phyloP scores from a whole-genome alignment of 1,140 invertebrate genomes.

The Bombus ignitus region DNA sequence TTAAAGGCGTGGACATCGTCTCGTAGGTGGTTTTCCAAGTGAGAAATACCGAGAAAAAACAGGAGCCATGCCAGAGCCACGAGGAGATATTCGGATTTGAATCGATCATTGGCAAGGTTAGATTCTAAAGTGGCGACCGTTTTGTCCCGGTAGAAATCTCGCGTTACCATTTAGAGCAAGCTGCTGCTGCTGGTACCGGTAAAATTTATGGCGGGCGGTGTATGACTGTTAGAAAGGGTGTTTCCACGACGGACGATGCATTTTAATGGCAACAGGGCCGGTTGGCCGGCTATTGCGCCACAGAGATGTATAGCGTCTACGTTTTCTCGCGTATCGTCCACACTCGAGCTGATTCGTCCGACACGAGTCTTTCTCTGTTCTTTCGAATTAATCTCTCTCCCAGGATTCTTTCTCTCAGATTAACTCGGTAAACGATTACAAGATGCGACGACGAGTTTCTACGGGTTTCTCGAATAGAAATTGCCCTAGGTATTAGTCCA shows the following conservation, averaged over 20 bases:
- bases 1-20: not conserved
- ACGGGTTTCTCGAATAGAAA: slow-evolving; percentile 45
- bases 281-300: slow-evolving; percentile 7
- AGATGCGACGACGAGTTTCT: slow-evolving; percentile 8
- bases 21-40: slow-evolving; percentile 13
- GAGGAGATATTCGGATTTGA: slow-evolving; percentile 55
- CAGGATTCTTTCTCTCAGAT: not conserved
- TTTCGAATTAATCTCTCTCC: slow-evolving; percentile 13
- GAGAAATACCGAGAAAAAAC: not conserved
- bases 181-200: slow-evolving; percentile 44
- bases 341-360: slow-evolving; percentile 5
- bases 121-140: slow-evolving; percentile 55
- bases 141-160: slow-evolving; percentile 72
- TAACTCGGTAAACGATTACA: not conserved
- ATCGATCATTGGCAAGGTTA: slow-evolving; percentile 65
- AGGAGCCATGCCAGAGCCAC: not conserved
- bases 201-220: slow-evolving; percentile 65
- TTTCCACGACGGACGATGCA: slow-evolving; percentile 57
- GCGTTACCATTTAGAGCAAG: slow-evolving; percentile 68
- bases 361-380: slow-evolving; percentile 13
- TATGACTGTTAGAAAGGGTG: slow-evolving; percentile 61
- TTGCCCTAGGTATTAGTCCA: not conserved
- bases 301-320: not conserved
- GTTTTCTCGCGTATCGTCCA: slow-evolving; percentile 38
- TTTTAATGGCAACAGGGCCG: slow-evolving; percentile 55